A percentile compares a stretch with the other conserved stretches of the same genome.
These are phyloP conservation scores for Limanda limanda DNA, from an alignment of 2,113 vertebrate species.

Conservation along the genomic window DNA sequence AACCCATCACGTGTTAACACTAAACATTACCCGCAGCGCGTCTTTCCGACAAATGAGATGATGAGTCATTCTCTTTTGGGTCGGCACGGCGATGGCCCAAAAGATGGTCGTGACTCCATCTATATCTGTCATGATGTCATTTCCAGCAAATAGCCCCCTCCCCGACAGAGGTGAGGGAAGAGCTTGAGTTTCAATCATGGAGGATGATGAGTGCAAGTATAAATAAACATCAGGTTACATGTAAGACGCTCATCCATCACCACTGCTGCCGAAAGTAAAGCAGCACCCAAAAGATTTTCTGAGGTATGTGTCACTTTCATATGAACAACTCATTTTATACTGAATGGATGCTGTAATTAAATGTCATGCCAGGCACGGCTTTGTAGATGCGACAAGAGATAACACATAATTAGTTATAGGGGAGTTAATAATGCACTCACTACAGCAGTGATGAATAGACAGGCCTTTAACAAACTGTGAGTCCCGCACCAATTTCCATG, in stretches of 20 bases:
- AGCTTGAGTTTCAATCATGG: neutral
- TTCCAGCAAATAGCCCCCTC: constrained; percentile 40
- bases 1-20: constrained; percentile 63
- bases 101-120: constrained; percentile 62
- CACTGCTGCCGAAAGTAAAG: neutral
- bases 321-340: constrained; percentile 15
- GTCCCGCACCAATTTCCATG: constrained; percentile 57
- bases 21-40: constrained; percentile 35
- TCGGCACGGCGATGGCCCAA: constrained; percentile 47
- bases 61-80: constrained; percentile 63
- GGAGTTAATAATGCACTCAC: constrained; percentile 63
- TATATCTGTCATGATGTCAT: constrained; percentile 65
- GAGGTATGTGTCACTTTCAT: constrained; percentile 8
- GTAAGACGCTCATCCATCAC: neutral
- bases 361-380: constrained; percentile 9
- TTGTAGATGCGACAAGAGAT: constrained; percentile 45
- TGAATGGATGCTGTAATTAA: constrained; percentile 21
- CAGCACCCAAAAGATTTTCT: neutral
- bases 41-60: constrained; percentile 55
- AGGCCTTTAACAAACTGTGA: constrained; percentile 61
- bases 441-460: constrained; percentile 49
- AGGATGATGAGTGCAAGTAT: constrained; percentile 29
- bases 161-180: constrained; percentile 14
- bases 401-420: constrained; percentile 57
- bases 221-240: neutral